phyloP scores from a whole-genome alignment of 2,888 invertebrate genomes.

The Orchestes rusci region DNA sequence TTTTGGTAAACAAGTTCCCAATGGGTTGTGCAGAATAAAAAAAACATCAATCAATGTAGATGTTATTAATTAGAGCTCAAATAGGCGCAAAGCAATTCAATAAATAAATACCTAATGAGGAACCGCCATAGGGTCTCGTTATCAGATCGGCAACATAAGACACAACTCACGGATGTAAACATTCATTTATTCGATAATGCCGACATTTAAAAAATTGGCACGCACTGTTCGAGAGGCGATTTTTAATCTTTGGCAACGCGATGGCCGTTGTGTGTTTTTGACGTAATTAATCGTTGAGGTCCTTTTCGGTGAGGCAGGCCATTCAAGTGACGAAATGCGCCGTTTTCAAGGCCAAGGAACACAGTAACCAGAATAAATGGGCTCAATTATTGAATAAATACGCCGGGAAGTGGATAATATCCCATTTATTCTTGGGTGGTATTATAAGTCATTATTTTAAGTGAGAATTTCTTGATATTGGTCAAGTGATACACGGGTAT shows the following conservation, averaged over 20 bases:
- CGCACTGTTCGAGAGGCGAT: slow-evolving; percentile 12
- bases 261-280: slow-evolving; percentile 12
- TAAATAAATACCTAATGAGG: too few relatives aligned
- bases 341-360: slow-evolving; percentile 14
- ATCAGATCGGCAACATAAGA: slow-evolving; percentile 11
- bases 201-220: slow-evolving; percentile 17
- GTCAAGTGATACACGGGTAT: too few relatives aligned
- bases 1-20: too few relatives aligned
- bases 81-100: too few relatives aligned
- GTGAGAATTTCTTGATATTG: too few relatives aligned
- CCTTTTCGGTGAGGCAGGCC: slow-evolving; percentile 13
- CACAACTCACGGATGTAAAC: slow-evolving; percentile 5
- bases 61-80: too few relatives aligned
- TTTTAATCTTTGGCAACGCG: slow-evolving; percentile 15
- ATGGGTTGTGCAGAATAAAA: too few relatives aligned
- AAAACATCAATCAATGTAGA: too few relatives aligned
- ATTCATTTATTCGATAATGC: slow-evolving; percentile 14
- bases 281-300: slow-evolving; percentile 21
- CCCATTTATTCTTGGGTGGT: slow-evolving; percentile 12
- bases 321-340: slow-evolving; percentile 14
- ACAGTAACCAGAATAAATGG: slow-evolving; percentile 15
- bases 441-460: slow-evolving; percentile 1
- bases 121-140: too few relatives aligned
- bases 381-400: slow-evolving; percentile 19
- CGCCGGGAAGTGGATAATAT: slow-evolving; percentile 13